These are phyloP conservation scores for Sesia apiformis DNA, from an alignment of 2,888 invertebrate species.

Conservation along the genomic window DNA sequence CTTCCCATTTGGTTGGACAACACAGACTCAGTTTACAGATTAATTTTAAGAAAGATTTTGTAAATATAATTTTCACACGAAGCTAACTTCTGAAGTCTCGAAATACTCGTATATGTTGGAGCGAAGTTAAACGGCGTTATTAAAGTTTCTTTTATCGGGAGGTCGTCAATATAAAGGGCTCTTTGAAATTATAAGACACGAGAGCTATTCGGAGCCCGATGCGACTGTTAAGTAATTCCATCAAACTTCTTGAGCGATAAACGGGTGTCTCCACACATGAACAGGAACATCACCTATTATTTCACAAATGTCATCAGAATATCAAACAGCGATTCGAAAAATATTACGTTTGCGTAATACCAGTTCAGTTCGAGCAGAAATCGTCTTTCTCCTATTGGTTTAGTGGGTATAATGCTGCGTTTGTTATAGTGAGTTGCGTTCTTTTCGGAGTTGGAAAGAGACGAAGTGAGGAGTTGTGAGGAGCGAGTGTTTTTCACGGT, in stretches of 20 bases:
- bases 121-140: constrained; percentile 10
- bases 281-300: constrained; percentile 50
- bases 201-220: constrained; percentile 14
- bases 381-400: constrained; percentile 18
- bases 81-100: no score
- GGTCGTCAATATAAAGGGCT: constrained; percentile 19
- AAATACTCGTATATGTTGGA: constrained; percentile 2
- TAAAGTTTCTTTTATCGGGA: constrained; percentile 15
- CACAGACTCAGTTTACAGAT: no score
- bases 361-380: constrained; percentile 11
- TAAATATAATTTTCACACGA: no score
- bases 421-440: constrained; percentile 18
- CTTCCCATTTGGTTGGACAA: no score
- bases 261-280: constrained; percentile 36
- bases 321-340: constrained; percentile 50
- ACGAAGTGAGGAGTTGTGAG: constrained; percentile 41
- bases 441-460: constrained; percentile 27
- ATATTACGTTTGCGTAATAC: constrained; percentile 17
- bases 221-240: constrained; percentile 32
- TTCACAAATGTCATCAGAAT: constrained; percentile 61
- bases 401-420: constrained; percentile 30
- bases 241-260: constrained; percentile 33
- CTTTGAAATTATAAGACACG: constrained; percentile 21
- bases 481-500: constrained; percentile 64
- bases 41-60: no score